These are phyloP conservation scores for Laticauda colubrina DNA, from an alignment of 2,113 vertebrate species.

Conservation along the genomic window DNA sequence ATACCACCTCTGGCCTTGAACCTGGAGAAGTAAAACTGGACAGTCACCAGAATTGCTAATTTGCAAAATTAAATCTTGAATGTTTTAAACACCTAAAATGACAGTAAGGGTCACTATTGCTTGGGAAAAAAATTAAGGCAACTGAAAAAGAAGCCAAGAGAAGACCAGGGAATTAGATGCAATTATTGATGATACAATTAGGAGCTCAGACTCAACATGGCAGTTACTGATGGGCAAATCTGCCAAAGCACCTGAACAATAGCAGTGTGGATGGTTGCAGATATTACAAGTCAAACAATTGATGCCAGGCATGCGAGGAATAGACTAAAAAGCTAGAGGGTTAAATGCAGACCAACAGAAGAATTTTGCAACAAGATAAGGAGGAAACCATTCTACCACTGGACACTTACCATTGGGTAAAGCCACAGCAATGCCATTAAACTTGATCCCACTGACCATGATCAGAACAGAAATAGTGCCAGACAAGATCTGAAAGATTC, in stretches of 20 bases:
- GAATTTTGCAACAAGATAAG: neutral
- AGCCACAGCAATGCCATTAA: neutral
- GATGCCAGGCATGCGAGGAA: neutral
- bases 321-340: neutral
- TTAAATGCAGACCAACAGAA: neutral
- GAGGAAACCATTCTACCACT: neutral
- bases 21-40: neutral
- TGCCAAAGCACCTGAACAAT: neutral
- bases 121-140: neutral
- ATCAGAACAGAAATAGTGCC: neutral
- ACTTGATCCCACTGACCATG: neutral
- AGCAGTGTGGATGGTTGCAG: neutral
- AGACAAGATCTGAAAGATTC: neutral
- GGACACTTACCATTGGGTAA: neutral
- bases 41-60: neutral
- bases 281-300: neutral
- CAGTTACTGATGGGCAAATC: neutral
- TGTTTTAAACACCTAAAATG: neutral
- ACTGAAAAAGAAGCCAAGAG: neutral
- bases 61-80: neutral
- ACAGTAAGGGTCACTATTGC: neutral
- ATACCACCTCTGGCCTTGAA: neutral
- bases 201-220: neutral
- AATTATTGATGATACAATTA: neutral
- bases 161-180: neutral